phyloP scores from a whole-genome alignment of 2,113 vertebrate genomes.

The Rousettus leschenaultii region DNA sequence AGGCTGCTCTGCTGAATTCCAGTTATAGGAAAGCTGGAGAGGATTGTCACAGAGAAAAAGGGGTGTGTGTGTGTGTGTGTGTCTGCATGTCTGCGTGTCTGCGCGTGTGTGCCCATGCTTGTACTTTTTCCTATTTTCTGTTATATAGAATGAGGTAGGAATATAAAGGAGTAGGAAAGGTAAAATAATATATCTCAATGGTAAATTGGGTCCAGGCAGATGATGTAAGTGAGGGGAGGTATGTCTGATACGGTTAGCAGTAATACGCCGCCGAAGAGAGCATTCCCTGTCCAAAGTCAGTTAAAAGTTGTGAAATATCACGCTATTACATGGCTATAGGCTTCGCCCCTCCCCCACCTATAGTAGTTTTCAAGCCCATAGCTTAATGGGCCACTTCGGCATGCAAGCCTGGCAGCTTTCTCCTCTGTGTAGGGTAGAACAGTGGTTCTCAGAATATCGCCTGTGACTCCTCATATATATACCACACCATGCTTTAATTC shows the following conservation, averaged over 20 bases:
- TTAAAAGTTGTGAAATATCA: neutral
- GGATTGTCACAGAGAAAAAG: neutral
- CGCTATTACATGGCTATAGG: neutral
- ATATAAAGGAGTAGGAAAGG: neutral
- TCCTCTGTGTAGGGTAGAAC: neutral
- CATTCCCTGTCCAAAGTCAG: neutral
- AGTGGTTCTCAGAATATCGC: neutral
- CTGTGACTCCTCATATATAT: neutral
- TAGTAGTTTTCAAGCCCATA: neutral
- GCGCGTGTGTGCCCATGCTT: rapidly evolving
- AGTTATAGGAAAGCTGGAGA: neutral
- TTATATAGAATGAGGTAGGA: neutral
- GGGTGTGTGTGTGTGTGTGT: rapidly evolving
- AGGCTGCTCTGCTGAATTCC: neutral
- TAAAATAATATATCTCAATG: neutral
- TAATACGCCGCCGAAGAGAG: neutral
- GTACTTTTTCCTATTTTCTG: neutral
- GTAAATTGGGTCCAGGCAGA: neutral
- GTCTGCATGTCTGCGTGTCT: no score
- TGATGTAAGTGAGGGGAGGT: neutral
- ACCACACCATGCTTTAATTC: neutral
- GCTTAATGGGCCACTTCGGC: neutral
- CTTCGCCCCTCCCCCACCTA: neutral
- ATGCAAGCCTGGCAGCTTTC: neutral
- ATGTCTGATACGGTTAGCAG: no score